Base-by-base conservation (phyloP, 2,797 vertebrate species). In the Malurus splendens region DNA sequence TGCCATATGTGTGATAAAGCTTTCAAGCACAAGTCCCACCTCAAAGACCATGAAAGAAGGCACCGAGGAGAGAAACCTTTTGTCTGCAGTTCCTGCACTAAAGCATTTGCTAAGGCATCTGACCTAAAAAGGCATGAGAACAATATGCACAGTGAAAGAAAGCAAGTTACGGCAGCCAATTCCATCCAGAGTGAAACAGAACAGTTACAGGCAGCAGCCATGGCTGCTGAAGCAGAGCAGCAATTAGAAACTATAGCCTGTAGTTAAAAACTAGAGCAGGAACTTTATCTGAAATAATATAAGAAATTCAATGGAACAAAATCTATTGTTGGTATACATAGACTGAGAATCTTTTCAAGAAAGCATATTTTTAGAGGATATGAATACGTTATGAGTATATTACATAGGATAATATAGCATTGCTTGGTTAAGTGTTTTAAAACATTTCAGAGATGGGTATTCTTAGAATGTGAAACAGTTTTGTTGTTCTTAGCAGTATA, bases 1-100 rank as follows among this genome's bases (percentile, higher is more conserved):
- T 99, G 99, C 92, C 99, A 99, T 80, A 98, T 99, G 98, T 99
- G 99, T 32, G 99, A 99, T 96, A 99, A 99, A 95, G 99, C 99
- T 88, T 99, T 99, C 97, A 99, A 99, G 95, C 99, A 99, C 97
- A 99, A 99, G 97, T 99, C 99, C 20, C 99, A 99, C 96, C 98
- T 99, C 96, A 99, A 99, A 94, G 99, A 99, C 96, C 99, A 99
- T 13, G 99, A 99, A 90, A 97, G 99, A 90, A 98, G 99, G 82
- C 99, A 99, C 95, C 95, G 99, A 79, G 99, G 99, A 45, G 99
- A 99, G 95, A 98, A 99, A 93, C 99, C 99, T 66, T 99, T 99
- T 90, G 98, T 99, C 95, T 99, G 99, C 92, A 97, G 98, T 95
- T 99, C 99, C 36, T 99, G 99, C 96, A 98, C 98, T 86, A 99